Percentiles rank a stretch among this genome's conserved stretches.
Conservation (phyloP, 1,140 invertebrate genomes). For the Euwallacea fornicatus region DNA sequence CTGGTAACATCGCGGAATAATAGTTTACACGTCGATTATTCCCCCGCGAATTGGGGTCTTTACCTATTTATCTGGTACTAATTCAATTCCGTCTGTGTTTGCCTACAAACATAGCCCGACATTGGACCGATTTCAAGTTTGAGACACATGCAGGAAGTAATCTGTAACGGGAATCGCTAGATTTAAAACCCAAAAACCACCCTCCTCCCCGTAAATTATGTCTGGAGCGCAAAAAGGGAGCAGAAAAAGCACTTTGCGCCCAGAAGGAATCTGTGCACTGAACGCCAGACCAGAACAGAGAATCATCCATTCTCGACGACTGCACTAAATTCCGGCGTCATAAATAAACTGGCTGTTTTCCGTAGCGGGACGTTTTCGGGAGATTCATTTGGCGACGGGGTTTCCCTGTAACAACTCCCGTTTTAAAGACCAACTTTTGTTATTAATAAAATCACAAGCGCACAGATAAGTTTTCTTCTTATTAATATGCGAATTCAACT, state of each 20-base stretch:
- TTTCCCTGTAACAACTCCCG: conserved; percentile 3
- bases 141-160: background rate
- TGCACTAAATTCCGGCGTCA: conserved; percentile 36
- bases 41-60: background rate
- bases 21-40: conserved; percentile 7
- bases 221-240: conserved; percentile 12
- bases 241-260: conserved; percentile 27
- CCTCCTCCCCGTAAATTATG: conserved; percentile 25
- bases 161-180: conserved; percentile 18
- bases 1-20: background rate
- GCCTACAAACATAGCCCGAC: background rate
- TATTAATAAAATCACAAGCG: too few species aligned
- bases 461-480: too few species aligned
- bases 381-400: conserved; percentile 36
- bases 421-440: background rate
- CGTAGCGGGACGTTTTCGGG: conserved; percentile 35
- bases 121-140: background rate
- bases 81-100: background rate
- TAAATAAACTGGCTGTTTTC: conserved; percentile 36
- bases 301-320: conserved; percentile 31
- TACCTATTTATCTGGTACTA: conserved; percentile 7
- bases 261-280: conserved; percentile 32
- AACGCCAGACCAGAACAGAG: conserved; percentile 18
- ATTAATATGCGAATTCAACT: too few species aligned
- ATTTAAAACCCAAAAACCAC: conserved; percentile 22